Percentiles rank a stretch among this genome's conserved stretches.
Conservation (phyloP, 2,113 vertebrate genomes). For the Probosciger aterrimus region DNA sequence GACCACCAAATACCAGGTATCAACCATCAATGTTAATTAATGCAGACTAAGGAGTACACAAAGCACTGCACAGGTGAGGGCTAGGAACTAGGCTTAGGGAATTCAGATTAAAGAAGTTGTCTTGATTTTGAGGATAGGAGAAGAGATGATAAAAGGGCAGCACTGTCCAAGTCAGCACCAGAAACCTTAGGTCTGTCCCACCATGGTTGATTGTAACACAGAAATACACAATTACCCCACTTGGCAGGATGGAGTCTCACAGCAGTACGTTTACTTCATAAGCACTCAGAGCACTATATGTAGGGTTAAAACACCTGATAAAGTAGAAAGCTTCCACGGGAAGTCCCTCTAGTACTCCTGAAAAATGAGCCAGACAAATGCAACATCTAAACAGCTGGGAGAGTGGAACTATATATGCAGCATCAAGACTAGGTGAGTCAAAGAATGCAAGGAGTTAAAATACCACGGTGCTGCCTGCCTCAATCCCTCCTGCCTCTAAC, state of each 20-base stretch:
- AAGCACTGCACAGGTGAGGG: background rate
- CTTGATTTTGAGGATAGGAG: background rate
- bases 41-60: background rate
- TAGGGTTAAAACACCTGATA: background rate
- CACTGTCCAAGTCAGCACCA: background rate
- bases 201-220: background rate
- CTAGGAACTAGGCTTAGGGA: background rate
- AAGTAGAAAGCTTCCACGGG: background rate
- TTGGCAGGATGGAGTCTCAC: background rate
- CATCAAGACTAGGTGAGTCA: background rate
- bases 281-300: background rate
- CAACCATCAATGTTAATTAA: background rate
- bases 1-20: background rate
- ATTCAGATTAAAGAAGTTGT: background rate
- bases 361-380: background rate
- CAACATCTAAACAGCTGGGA: background rate
- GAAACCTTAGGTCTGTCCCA: background rate
- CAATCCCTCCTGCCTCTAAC: background rate
- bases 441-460: background rate
- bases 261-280: background rate
- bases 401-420: background rate
- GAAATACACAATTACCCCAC: accelerated
- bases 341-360: background rate
- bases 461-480: background rate
- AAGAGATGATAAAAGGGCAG: background rate